Base-by-base conservation (phyloP, 2,113 vertebrate species). In the Mustela lutreola region DNA sequence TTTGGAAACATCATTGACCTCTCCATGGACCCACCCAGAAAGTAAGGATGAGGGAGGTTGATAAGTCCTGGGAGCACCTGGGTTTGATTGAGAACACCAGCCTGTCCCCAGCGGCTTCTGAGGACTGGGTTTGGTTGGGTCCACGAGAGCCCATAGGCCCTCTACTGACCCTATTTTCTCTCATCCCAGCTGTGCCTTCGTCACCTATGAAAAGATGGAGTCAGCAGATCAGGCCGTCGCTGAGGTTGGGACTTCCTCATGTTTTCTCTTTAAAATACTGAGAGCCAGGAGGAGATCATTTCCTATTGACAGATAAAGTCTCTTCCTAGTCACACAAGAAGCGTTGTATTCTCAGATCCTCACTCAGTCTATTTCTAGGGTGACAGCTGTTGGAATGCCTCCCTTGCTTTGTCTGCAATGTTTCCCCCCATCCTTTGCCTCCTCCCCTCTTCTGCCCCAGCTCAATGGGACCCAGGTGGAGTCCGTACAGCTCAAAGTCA, bases 161-260 rank as follows among this genome's bases (percentile, higher is more conserved):
- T n/a, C 18, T 60, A 1, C 82, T 97, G 39, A 98, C 42, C 33
- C 53, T 85, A 7, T 89, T 73, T 94, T 82, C 39, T 86, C 15
- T 89, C 28, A 85, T 63, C 63, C 67, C 96, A 99, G 99, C 97
- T 99, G 99, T 98, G 99, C 99, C 48, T 99, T 99, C 94, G 99
- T 99, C 97, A 99, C 99, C 2, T 99, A 99, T 93, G 99, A 99
- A 98, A 99, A 99, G 98, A 99, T 99, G 98, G 99, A 99, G 97
- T 99, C 99, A 28, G 99, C 99, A 48, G 99, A 99, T 95, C 99
- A 99, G 98, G 99, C 99, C 26, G 98, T 99, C 1, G 98, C 99
- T n/a, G 99, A 99, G 99, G 99, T 99, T 84, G 91, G 98, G 94
- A 89, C 81, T 97, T 93, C 91, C 50, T 73, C 48, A 5, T 84